Evolutionary conservation across 2,797 vertebrate genomes (phyloP).

Genomic region (Macropodus opercularis): DNA sequence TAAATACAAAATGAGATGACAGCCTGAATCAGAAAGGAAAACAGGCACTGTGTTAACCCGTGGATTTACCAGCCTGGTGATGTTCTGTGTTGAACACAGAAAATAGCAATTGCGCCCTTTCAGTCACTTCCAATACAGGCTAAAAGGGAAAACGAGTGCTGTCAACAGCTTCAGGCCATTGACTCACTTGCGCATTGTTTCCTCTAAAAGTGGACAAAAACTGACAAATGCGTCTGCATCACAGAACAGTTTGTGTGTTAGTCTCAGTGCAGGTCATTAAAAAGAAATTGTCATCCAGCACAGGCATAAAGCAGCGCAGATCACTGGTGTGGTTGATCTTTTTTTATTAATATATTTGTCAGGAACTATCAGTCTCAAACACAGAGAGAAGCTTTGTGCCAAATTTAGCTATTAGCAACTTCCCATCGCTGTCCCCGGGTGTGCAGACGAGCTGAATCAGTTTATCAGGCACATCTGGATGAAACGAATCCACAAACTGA

Average conservation of each 20-base stretch:
- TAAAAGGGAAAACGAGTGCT: conserved; percentile 43
- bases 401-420: conserved; percentile 11
- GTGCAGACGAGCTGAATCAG: conserved; percentile 4
- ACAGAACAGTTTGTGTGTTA: conserved; percentile 11
- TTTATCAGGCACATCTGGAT: background rate
- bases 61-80: conserved; percentile 3
- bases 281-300: background rate
- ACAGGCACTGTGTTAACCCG: conserved; percentile 20
- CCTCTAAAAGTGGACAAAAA: conserved; percentile 56
- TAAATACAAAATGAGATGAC: background rate
- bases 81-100: conserved; percentile 42
- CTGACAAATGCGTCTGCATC: conserved; percentile 39
- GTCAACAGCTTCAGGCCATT: conserved; percentile 72
- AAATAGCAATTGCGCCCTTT: conserved; percentile 53
- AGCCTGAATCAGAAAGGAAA: conserved; percentile 8
- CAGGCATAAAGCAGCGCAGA: background rate
- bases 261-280: conserved; percentile 11
- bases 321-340: background rate
- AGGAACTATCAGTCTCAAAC: background rate
- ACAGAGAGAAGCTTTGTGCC: background rate
- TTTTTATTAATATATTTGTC: background rate
- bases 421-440: conserved; percentile 5
- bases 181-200: conserved; percentile 72
- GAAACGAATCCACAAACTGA: too few relatives aligned
- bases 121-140: conserved; percentile 71